Conservation (phyloP, 2,113 vertebrate species). For the Lophius piscatorius region DNA sequence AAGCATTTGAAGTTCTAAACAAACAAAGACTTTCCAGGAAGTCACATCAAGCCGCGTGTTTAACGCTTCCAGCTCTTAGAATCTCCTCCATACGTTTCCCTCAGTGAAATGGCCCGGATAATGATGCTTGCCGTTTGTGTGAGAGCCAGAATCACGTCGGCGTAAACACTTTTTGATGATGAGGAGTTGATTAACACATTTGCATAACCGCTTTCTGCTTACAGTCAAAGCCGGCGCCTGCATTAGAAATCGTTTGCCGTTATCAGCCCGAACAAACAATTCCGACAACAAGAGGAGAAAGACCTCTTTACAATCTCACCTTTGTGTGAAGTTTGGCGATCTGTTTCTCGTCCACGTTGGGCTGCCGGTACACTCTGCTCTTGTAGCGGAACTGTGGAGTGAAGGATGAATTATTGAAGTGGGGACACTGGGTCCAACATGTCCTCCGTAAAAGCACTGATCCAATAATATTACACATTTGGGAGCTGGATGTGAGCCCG, state of each 20-base stretch:
- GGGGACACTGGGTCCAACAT: too few relatives aligned
- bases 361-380: constrained; percentile 81
- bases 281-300: too few relatives aligned
- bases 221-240: neutral
- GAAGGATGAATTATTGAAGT: constrained; percentile 2
- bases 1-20: neutral
- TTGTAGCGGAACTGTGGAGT: constrained; percentile 83
- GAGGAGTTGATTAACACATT: neutral
- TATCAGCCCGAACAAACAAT: too few relatives aligned
- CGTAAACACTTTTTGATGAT: neutral
- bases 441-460: too few relatives aligned
- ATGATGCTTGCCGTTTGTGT: neutral
- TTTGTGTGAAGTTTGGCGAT: constrained; percentile 84
- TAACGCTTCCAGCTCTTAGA: too few relatives aligned
- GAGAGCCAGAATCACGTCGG: neutral
- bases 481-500: too few relatives aligned
- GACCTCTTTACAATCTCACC: constrained; percentile 73
- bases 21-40: neutral
- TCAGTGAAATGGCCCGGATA: neutral
- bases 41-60: too few relatives aligned
- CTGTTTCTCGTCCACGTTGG: constrained; percentile 82
- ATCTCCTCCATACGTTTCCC: neutral
- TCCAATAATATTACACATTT: too few relatives aligned
- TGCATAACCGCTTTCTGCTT: too few relatives aligned
- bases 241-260: too few relatives aligned